Base-by-base conservation (phyloP, 2,888 invertebrate genomes). In the Napeogenes sylphis region DNA sequence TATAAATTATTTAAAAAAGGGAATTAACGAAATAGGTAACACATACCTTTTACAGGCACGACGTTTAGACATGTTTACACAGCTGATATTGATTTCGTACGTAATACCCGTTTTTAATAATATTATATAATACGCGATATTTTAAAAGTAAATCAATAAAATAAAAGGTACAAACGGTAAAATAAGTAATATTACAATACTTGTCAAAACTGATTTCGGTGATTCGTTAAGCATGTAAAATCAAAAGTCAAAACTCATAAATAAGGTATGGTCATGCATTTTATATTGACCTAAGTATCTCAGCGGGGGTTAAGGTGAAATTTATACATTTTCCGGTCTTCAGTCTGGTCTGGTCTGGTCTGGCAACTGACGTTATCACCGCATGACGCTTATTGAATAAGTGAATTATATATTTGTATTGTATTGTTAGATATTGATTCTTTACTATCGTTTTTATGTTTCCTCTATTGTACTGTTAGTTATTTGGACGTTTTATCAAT, bases 371-470 rank as follows among this genome's bases (percentile, higher is more conserved):
- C 73, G 73, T 73, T 75, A 76, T 74, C 85, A 76, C 87, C 79
- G 78, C 87, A 84, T 87, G 84, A 82, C 85, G 87, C 81, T 81
- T 82, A 82, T 81, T 80, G 79, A 74, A 21, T 83, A 83, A 83
- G 84, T 83, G 85, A 88, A 83, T 86, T 86, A 87, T 87, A 83
- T 75, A 78, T 77, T 61, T 65, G 58, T 59, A 55, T 61, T 65
- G 59, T 53, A 57, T 51, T 51, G 8, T 65, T 21, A 55, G 58
- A 59, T 63, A 61, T 65, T 63, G 61, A 65, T 57, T 63, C 59
- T 61, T 55, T 54, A 63, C 55, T 51, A 58, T 58, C 56, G 32
- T 53, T 58, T 56, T 54, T 58, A 58, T 55, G 45, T 14, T 32
- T 45, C 21, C 21, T 33, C 33, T 13, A 14, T 58, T n/a, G 38